Percentiles rank a stretch among this genome's conserved stretches.
Evolutionary conservation across 1,140 invertebrate species (phyloP).

Genomic region (Acyrthosiphon pisum): DNA sequence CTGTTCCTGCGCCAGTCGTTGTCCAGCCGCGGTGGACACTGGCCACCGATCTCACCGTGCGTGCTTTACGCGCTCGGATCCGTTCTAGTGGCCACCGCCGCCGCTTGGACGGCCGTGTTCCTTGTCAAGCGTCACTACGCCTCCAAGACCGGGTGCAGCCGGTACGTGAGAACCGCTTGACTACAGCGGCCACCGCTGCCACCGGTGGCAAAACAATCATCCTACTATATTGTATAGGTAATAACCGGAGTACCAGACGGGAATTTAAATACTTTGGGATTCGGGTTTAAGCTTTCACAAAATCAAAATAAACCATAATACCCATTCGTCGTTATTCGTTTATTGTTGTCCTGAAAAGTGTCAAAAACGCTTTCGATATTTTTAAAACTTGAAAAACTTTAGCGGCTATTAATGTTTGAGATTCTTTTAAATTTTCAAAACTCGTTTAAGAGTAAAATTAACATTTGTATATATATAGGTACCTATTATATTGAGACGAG

Average conservation of each 20-base stretch:
- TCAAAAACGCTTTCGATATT: not conserved
- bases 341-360: not conserved
- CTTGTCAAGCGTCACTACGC: not conserved
- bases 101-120: not conserved
- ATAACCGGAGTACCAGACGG: not conserved
- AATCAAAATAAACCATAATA: not conserved
- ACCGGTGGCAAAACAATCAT: not conserved
- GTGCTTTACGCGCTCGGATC: not conserved
- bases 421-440: too few relatives aligned
- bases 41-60: not conserved
- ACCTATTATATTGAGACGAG: not conserved
- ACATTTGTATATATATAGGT: too few relatives aligned
- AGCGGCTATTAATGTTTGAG: too few relatives aligned
- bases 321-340: too few relatives aligned
- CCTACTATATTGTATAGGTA: not conserved
- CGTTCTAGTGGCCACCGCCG: not conserved
- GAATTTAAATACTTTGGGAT: not conserved
- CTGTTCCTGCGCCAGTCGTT: not conserved
- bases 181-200: not conserved
- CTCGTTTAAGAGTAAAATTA: too few relatives aligned
- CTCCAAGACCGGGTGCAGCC: not conserved
- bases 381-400: too few relatives aligned
- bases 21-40: not conserved
- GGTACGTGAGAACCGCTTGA: slow-evolving; percentile 17
- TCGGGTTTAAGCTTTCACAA: not conserved